Evolutionary conservation across 1,140 invertebrate species (phyloP).

Genomic region (Drosophila ogumai): DNA sequence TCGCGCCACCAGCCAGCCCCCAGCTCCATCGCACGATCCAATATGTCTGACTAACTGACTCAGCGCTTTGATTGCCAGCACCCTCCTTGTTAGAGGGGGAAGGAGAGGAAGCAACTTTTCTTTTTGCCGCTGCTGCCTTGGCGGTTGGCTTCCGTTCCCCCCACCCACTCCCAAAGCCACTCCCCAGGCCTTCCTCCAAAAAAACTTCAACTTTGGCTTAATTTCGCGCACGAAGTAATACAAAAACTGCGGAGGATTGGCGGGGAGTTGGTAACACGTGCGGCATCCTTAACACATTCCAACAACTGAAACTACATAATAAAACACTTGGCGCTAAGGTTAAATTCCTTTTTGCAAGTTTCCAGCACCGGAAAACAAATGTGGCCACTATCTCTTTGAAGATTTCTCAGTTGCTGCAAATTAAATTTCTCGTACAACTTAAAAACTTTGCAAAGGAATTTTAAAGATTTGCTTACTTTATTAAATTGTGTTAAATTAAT

Average conservation of each 20-base stretch:
- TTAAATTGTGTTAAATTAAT: too few relatives aligned
- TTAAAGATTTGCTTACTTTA: too few relatives aligned
- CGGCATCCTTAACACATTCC: constrained; percentile 71
- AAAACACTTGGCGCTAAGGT: constrained; percentile 80
- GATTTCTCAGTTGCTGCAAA: background rate
- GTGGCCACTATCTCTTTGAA: background rate
- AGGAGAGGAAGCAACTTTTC: constrained; percentile 72
- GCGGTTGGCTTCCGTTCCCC: constrained; percentile 65
- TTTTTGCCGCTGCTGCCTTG: constrained; percentile 66
- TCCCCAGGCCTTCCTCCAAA: background rate
- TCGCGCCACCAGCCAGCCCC: constrained; percentile 22
- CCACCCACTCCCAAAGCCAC: background rate
- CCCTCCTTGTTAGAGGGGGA: background rate
- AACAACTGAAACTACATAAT: constrained; percentile 71
- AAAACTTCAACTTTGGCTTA: constrained; percentile 77
- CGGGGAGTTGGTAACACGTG: constrained; percentile 32
- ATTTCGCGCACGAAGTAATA: constrained; percentile 78
- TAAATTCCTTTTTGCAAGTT: constrained; percentile 63
- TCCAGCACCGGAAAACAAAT: constrained; percentile 22
- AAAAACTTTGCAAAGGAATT: background rate
- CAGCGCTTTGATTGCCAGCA: constrained; percentile 78
- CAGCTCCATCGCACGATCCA: constrained; percentile 50
- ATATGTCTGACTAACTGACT: constrained; percentile 83
- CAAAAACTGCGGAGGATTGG: constrained; percentile 10
- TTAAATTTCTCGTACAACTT: background rate